Evolutionary conservation across 2,888 invertebrate genomes (phyloP).

Genomic region (Parapristionchus giblindavisi): DNA sequence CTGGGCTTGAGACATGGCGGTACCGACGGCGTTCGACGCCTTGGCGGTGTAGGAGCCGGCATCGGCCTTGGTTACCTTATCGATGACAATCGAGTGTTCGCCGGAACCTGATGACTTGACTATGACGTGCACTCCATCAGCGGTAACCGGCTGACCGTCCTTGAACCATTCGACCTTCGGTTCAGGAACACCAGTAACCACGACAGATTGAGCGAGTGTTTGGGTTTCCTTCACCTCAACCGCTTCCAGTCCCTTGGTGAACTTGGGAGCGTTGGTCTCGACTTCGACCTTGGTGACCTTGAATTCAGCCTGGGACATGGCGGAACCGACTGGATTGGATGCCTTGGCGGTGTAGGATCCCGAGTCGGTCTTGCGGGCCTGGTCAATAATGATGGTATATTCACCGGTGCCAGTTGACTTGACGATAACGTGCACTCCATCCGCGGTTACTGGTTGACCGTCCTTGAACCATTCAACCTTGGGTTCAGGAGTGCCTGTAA

Average conservation of each 20-base stretch:
- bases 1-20: conserved; percentile 76
- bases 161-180: conserved; percentile 94
- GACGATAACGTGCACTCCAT: conserved; percentile 79
- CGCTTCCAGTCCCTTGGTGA: conserved; percentile 46
- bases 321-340: conserved; percentile 90
- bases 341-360: conserved; percentile 94
- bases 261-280: conserved; percentile 42
- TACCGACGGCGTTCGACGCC: conserved; percentile 91
- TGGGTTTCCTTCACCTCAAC: conserved; percentile 47
- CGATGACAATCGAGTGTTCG: conserved; percentile 72
- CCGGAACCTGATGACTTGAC: conserved; percentile 80
- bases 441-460: conserved; percentile 85
- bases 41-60: conserved; percentile 92
- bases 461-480: conserved; percentile 94
- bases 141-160: conserved; percentile 90
- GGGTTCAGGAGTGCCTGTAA: conserved; percentile 88
- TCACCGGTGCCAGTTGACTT: conserved; percentile 79
- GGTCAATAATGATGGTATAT: conserved; percentile 72
- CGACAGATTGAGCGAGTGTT: conserved; percentile 74
- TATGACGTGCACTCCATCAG: conserved; percentile 79
- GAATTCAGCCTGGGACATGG: conserved; percentile 74
- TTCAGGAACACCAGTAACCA: conserved; percentile 86
- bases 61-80: conserved; percentile 77
- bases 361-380: conserved; percentile 79
- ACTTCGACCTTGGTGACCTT: conserved; percentile 46